Evolutionary conservation across 2,797 vertebrate species (phyloP), one percentile per base, ranked within the genome.

Genomic region (Microcaecilia unicolor): DNA sequence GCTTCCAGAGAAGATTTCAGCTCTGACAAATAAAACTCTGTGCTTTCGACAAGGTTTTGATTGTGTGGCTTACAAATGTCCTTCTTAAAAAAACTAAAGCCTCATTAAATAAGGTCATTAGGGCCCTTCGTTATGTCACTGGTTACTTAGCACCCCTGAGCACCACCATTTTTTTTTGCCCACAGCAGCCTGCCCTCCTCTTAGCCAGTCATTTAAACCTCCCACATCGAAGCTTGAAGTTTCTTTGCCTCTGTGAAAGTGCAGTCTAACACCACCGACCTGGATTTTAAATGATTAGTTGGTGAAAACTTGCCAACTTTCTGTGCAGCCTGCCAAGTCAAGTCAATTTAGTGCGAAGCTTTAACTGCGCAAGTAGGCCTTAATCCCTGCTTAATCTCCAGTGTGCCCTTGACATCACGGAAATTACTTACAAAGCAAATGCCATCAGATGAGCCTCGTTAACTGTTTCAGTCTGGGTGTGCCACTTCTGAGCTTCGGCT

Each of bases 51-150:
- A n/a, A n/a, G n/a, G n/a, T n/a, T n/a, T n/a, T n/a, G n/a, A n/a
- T n/a, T n/a, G n/a, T n/a, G n/a, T n/a, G n/a, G n/a, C n/a, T n/a
- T n/a, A n/a, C n/a, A n/a, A n/a, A n/a, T n/a, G n/a, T n/a, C n/a
- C n/a, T n/a, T n/a, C n/a, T n/a, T n/a, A n/a, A n/a, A n/a, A n/a
- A n/a, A n/a, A n/a, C n/a, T n/a, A n/a, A n/a, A n/a, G 78, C 72
- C 78, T 80, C 72, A 69, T 84, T 83, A 86, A 89, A 84, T 67
- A 62, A 39, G 69, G 63, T 76, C 51, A 42, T 82, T 76, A 85
- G 66, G n/a, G n/a, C n/a, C n/a, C n/a, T n/a, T n/a, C n/a, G n/a
- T n/a, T n/a, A n/a, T n/a, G n/a, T n/a, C n/a, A n/a, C n/a, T n/a
- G n/a, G 74, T 80, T 82, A 78, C 74, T 84, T 27, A 17, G 47